Conservation (phyloP, 2,888 invertebrate genomes). For the Drosophila maculinotata region DNA sequence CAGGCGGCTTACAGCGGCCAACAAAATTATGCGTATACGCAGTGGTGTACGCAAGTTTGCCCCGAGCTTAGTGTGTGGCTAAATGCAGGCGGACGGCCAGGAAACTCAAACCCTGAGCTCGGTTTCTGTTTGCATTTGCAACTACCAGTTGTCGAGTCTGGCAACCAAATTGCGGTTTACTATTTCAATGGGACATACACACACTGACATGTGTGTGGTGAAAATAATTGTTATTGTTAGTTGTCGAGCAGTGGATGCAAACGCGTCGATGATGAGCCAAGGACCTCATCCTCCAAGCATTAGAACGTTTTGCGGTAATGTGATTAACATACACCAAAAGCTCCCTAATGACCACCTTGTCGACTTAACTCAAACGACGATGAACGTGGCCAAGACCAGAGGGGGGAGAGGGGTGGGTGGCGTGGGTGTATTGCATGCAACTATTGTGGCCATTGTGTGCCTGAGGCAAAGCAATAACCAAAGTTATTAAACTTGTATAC, state of each 20-base stretch:
- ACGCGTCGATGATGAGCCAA: conserved; percentile 36
- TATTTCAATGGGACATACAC: conserved; percentile 58
- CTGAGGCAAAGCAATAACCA: conserved; percentile 57
- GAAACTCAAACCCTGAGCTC: conserved; percentile 24
- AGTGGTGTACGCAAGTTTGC: conserved; percentile 13
- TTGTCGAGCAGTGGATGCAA: conserved; percentile 46
- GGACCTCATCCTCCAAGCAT: conserved; percentile 56
- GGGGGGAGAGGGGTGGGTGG: not conserved
- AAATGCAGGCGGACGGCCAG: conserved; percentile 5
- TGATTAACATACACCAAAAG: conserved; percentile 73
- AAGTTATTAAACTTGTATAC: conserved; percentile 73
- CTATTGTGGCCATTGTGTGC: conserved; percentile 29
- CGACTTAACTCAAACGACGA: conserved; percentile 47
- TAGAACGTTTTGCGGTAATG: conserved; percentile 80
- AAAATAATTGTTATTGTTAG: conserved; percentile 77
- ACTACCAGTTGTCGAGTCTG: conserved; percentile 48
- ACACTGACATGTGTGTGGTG: conserved; percentile 40
- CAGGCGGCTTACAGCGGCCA: conserved; percentile 34
- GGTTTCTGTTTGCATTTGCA: conserved; percentile 68
- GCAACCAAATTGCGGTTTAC: conserved; percentile 73
- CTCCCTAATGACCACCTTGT: conserved; percentile 67
- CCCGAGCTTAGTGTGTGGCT: conserved; percentile 5
- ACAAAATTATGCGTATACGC: conserved; percentile 51
- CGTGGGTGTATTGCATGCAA: conserved; percentile 9
- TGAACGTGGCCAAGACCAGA: not conserved